Conservation (phyloP, 2,113 vertebrate species). For the Circaetus gallicus region DNA sequence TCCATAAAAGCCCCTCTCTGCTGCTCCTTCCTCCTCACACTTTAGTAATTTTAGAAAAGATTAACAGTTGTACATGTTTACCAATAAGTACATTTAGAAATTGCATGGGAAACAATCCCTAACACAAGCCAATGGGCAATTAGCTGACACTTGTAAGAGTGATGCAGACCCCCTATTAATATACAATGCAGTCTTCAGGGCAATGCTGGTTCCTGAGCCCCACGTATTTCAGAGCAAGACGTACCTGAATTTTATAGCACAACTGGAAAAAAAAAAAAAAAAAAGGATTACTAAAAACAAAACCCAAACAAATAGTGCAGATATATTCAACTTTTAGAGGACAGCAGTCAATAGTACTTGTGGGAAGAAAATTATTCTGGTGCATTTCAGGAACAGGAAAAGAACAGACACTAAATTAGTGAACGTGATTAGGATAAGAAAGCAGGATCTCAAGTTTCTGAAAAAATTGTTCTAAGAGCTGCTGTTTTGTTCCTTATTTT, state of each 20-base stretch:
- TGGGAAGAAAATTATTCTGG: neutral
- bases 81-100: neutral
- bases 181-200: neutral
- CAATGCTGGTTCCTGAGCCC: rapidly evolving
- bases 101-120: neutral
- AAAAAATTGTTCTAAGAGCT: neutral
- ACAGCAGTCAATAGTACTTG: neutral
- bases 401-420: neutral
- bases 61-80: neutral
- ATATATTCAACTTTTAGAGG: rapidly evolving
- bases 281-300: neutral
- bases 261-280: neutral
- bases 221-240: neutral
- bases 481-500: neutral
- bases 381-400: neutral
- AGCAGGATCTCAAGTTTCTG: neutral
- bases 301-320: neutral
- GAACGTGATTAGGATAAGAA: neutral
- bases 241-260: neutral
- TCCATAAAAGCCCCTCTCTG: neutral
- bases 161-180: neutral
- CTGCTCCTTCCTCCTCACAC: neutral
- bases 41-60: neutral
- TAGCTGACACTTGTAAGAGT: neutral
- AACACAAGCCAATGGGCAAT: neutral